These are phyloP conservation scores for Rhinoraja longicauda DNA, from an alignment of 2,797 vertebrate genomes.

Conservation along the genomic window DNA sequence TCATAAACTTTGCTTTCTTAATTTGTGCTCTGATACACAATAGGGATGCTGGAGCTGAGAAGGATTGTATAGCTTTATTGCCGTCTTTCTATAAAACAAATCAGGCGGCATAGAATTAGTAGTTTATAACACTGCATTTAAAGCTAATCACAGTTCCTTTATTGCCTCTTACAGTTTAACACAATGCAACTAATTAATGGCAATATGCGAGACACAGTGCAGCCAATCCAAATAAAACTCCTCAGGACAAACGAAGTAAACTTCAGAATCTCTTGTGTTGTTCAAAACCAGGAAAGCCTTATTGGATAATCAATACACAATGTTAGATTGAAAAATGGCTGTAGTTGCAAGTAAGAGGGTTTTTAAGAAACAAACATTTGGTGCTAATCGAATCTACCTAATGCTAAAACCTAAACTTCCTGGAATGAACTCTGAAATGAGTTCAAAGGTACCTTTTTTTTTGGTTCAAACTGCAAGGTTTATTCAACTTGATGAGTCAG, in stretches of 20 bases:
- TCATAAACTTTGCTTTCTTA: conserved; percentile 57
- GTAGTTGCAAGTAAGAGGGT: conserved; percentile 47
- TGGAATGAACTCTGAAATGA: conserved; percentile 48
- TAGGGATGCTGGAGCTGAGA: conserved; percentile 5
- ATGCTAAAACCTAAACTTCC: conserved; percentile 54
- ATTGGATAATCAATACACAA: conserved; percentile 64
- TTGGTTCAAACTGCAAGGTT: conserved; percentile 55
- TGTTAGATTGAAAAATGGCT: conserved; percentile 59
- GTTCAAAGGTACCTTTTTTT: conserved; percentile 47
- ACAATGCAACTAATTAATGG: conserved; percentile 27
- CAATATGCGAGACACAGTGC: not conserved
- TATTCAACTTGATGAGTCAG: conserved; percentile 61
- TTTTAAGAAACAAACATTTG: conserved; percentile 44
- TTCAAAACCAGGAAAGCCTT: conserved; percentile 61
- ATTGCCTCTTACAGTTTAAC: conserved; percentile 16
- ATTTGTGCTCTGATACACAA: conserved; percentile 42
- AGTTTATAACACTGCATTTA: conserved; percentile 10
- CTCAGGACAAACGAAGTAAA: conserved; percentile 53
- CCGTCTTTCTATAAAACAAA: not conserved
- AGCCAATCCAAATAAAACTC: not conserved
- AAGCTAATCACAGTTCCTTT: conserved; percentile 27
- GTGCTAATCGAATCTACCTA: conserved; percentile 53
- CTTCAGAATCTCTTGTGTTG: conserved; percentile 58
- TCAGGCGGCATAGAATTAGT: not conserved
- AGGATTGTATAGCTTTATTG: conserved; percentile 9